These are phyloP conservation scores for Phenacoccus solenopsis DNA, from an alignment of 1,140 invertebrate species.

Conservation along the genomic window DNA sequence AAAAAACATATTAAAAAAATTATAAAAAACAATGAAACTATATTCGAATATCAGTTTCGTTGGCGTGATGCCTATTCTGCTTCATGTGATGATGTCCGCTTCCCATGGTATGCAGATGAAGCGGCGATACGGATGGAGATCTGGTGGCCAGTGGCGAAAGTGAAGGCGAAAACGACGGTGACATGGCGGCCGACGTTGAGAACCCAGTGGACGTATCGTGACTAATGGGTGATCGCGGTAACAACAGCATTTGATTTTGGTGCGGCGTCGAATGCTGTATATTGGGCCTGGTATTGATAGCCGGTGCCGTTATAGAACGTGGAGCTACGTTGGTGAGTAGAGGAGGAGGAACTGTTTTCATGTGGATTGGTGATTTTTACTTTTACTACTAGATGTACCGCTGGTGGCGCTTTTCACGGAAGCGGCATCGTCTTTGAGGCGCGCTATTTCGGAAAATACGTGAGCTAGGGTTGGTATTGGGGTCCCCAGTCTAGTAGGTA, in stretches of 20 bases:
- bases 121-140: slow-evolving; percentile 79
- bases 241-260: slow-evolving; percentile 12
- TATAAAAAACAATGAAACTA: background rate
- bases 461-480: slow-evolving; percentile 93
- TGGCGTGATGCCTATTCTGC: background rate
- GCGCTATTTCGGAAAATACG: slow-evolving; percentile 93
- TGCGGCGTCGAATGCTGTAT: slow-evolving; percentile 27
- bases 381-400: slow-evolving; percentile 57
- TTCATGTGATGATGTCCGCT: slow-evolving; percentile 12
- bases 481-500: slow-evolving; percentile 95
- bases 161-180: slow-evolving; percentile 86
- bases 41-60: background rate
- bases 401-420: slow-evolving; percentile 64
- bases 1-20: background rate
- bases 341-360: slow-evolving; percentile 53
- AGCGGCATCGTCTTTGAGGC: slow-evolving; percentile 83
- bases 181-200: slow-evolving; percentile 79
- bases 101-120: slow-evolving; percentile 40
- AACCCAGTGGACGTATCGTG: slow-evolving; percentile 56
- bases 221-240: slow-evolving; percentile 76
- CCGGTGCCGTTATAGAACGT: slow-evolving; percentile 59
- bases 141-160: slow-evolving; percentile 82
- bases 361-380: slow-evolving; percentile 36
- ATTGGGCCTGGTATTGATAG: slow-evolving; percentile 31
- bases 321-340: slow-evolving; percentile 71